A percentile compares a stretch with the other conserved stretches of the same genome.
These are phyloP conservation scores for Malacosoma neustria DNA, from an alignment of 2,888 invertebrate genomes.

Conservation along the genomic window DNA sequence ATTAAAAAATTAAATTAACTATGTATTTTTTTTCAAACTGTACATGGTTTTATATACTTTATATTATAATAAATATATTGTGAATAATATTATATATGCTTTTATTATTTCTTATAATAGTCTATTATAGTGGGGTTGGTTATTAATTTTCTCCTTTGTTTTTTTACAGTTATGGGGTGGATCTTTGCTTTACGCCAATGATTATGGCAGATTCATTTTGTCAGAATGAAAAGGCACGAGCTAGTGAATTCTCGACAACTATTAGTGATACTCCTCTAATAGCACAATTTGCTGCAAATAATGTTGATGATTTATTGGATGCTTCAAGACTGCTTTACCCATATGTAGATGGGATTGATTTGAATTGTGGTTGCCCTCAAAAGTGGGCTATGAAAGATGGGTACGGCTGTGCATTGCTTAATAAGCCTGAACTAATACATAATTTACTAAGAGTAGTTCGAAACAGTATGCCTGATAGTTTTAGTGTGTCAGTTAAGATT, in stretches of 20 bases:
- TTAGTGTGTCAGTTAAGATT: constrained; percentile 94
- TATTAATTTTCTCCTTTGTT: constrained; percentile 5
- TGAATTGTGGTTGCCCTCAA: constrained; percentile 99
- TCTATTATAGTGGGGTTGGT: no score
- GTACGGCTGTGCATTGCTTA: constrained; percentile 88
- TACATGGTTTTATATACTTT: no score
- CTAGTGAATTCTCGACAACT: constrained; percentile 86
- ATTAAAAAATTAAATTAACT: no score
- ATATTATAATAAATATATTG: no score
- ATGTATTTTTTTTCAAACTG: no score
- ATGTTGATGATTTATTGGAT: constrained; percentile 85
- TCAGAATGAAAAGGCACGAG: constrained; percentile 89
- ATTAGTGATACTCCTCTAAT: constrained; percentile 87
- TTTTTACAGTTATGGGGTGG: constrained; percentile 83
- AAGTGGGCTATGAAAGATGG: constrained; percentile 95
- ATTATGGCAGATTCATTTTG: constrained; percentile 96
- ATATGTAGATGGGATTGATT: constrained; percentile 92
- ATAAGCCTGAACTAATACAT: constrained; percentile 87
- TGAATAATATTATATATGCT: no score
- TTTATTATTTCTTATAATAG: no score
- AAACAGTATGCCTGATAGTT: constrained; percentile 81
- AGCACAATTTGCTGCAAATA: constrained; percentile 96
- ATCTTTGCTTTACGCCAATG: constrained; percentile 97
- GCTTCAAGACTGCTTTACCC: constrained; percentile 89
- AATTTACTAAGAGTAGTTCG: constrained; percentile 87